Evolutionary conservation across 2,888 invertebrate species (phyloP), one percentile per base, ranked within the genome.

Genomic region (Rotaria macrura): DNA sequence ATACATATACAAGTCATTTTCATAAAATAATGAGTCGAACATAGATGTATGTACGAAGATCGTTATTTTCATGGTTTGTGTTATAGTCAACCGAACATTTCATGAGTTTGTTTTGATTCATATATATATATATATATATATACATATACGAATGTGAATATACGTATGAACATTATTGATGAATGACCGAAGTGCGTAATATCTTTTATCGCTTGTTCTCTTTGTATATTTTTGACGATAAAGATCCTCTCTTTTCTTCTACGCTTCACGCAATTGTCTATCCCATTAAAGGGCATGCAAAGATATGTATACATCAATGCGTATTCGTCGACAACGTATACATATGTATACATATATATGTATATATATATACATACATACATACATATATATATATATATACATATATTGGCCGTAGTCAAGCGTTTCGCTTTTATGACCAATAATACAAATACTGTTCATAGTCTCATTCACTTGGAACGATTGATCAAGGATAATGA

Each of bases 201-300:
- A 65, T 34, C 65, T 65, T 65, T 65, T 65, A 65, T 29, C 65
- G 20, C 34, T 65, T 65, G 0, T 65, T 29, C 34, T 38, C 65
- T 65, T 65, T 65, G 29, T 65, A 34, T 34, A n/a, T 65, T 65
- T 65, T 65, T 34, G 7, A 65, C 34, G 65, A 65, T 65, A 65
- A 65, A 65, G 65, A 65, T 65, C 65, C 29, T 34, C 38, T 65
- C 65, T 65, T 65, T 34, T 65, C 34, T 65, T 65, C 34, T 65
- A 65, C 65, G 65, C 65, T 65, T 65, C 65, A 65, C 65, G 65
- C 65, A 65, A 65, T 65, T 65, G 65, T 65, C 65, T 65, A 65
- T 38, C 65, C 65, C 65, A 65, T 65, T 65, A 65, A 20, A 6
- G 38, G 6, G 34, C 65, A 65, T 34, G 65, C 65, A 65, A 65